Evolutionary conservation across 2,113 vertebrate genomes (phyloP).

Genomic region (Sterna hirundo): DNA sequence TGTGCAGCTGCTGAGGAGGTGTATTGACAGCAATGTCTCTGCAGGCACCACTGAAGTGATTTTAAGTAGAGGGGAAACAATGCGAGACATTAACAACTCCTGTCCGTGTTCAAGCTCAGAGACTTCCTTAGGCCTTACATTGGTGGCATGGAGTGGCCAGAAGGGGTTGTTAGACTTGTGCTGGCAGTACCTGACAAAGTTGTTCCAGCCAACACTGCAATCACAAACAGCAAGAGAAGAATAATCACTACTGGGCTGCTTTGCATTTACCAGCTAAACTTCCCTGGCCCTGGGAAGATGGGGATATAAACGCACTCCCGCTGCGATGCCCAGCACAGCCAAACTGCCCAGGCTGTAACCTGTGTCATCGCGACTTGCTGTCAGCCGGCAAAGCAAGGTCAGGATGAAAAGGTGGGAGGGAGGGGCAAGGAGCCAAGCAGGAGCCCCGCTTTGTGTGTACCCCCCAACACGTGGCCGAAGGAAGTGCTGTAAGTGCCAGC

Average conservation of each 20-base stretch:
- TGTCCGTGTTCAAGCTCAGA: no score
- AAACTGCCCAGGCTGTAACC: not conserved
- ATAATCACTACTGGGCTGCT: not conserved
- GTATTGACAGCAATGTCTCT: not conserved
- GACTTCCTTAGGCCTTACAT: no score
- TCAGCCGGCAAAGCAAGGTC: not conserved
- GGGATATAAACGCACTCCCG: accelerated
- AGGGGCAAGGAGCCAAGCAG: not conserved
- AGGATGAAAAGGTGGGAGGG: not conserved
- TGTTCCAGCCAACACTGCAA: not conserved
- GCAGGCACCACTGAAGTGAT: not conserved
- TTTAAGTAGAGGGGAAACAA: no score
- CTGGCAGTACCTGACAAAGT: not conserved
- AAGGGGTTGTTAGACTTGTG: no score
- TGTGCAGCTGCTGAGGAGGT: not conserved
- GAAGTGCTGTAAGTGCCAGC: not conserved
- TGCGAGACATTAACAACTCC: no score
- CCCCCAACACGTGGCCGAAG: not conserved
- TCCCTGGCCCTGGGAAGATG: not conserved
- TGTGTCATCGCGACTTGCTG: not conserved
- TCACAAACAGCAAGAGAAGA: not conserved
- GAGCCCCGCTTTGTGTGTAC: not conserved
- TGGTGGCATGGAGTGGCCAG: no score
- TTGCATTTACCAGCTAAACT: not conserved
- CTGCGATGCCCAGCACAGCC: not conserved